Base-by-base conservation (phyloP, 92 coral and sea anemone genomes). In the Palythoa heliodiscus region DNA sequence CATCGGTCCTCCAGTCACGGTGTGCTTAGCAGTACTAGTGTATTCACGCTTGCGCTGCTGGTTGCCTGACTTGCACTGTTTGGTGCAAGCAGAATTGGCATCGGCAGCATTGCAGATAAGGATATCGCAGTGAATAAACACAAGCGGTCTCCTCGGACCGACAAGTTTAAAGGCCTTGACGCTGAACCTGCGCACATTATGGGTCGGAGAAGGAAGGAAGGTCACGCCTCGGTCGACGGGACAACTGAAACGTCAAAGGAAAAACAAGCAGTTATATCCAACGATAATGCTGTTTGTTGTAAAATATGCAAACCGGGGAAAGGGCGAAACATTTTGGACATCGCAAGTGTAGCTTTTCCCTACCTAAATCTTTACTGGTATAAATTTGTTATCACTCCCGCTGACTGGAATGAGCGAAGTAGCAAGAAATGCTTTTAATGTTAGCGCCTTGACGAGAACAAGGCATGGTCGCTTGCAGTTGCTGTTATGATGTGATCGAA, bases 141-240 rank as follows among this genome's bases (percentile, higher is more conserved):
- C 91, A n/a, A 88, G 67, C 35, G 88, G 88, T 9, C 35, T 29
- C 1, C 74, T 76, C 39, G 79, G 73, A 48, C 87, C 91, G 25
- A 84, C 80, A 70, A 88, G 83, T 85, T 83, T 88, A 85, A 88
- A 88, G 58, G 91, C 91, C 60, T 84, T 77, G 84, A 88, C 73
- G 73, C 88, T 77, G 86, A 88, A 88, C 80, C 91, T 86, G 68
- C 75, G 88, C 11, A 69, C 53, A 38, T 64, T 60, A 19, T 10
- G 38, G n/a, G 88, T 60, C 63, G 88, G 85, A 14, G 87, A 47
- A 13, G 54, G 61, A 66, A 57, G 83, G 38, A 71, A 80, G 43
- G 50, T 71, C n/a, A 87, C 86, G 0, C 82, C 82, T 16, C 12
- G 40, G 82, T 87, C 90, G 15, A 17, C 71, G 39, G 90, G 82